Percentiles rank a stretch among this genome's conserved stretches.
Conservation (phyloP, 23 tunicate species). For the Styela plicata region DNA sequence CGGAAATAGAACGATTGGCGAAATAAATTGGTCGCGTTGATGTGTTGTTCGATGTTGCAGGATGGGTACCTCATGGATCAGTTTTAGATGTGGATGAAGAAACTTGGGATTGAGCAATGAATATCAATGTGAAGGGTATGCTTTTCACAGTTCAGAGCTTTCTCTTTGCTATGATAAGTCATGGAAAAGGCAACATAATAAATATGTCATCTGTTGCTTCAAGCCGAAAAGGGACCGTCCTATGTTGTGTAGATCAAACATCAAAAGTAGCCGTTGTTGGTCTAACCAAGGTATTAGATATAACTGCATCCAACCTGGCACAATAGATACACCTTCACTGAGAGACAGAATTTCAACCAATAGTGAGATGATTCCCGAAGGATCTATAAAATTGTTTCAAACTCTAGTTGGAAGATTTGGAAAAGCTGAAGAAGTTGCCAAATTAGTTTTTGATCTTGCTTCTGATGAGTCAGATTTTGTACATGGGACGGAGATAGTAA, state of each 20-base stretch:
- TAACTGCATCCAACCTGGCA: conserved; percentile 95
- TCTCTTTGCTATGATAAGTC: conserved; percentile 77
- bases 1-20: conserved; percentile 53
- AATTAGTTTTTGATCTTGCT: conserved; percentile 90
- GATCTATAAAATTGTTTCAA: conserved; percentile 76
- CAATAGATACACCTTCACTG: conserved; percentile 90
- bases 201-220: conserved; percentile 99
- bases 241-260: conserved; percentile 82
- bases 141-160: conserved; percentile 53
- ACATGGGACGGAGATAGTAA: conserved; percentile 96
- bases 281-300: conserved; percentile 87
- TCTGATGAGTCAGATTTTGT: conserved; percentile 82
- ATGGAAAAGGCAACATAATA: conserved; percentile 76
- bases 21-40: conserved; percentile 64
- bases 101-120: conserved; percentile 74
- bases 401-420: conserved; percentile 85
- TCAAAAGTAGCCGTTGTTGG: conserved; percentile 97
- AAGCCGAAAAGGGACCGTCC: conserved; percentile 56
- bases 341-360: conserved; percentile 50
- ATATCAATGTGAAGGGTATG: conserved; percentile 93
- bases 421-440: conserved; percentile 84
- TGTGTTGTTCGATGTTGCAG: conserved; percentile 97
- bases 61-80: conserved; percentile 84
- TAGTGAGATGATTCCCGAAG: conserved; percentile 38
- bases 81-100: conserved; percentile 70